Conservation (phyloP, 2,797 vertebrate species). For the Myotis planiceps region DNA sequence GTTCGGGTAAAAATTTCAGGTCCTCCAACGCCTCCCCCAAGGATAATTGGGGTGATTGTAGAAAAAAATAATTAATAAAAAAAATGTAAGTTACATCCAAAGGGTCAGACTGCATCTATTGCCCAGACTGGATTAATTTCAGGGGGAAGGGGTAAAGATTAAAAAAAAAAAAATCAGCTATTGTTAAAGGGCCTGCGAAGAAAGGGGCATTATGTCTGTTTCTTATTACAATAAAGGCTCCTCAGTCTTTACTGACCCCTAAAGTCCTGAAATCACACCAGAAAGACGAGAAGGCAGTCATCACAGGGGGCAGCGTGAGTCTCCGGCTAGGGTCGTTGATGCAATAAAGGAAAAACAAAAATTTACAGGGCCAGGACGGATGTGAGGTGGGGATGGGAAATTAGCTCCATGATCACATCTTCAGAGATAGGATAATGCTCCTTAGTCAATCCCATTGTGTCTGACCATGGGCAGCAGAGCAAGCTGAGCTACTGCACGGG, state of each 20-base stretch:
- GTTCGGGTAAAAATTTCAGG: slow-evolving; percentile 90
- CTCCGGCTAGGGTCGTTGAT: slow-evolving; percentile 88
- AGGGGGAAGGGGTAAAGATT: slow-evolving; percentile 79
- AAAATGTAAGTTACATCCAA: slow-evolving; percentile 88
- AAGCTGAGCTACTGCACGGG: slow-evolving; percentile 65
- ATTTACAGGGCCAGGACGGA: slow-evolving; percentile 78
- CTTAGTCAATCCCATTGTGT: slow-evolving; percentile 74
- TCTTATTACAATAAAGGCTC: slow-evolving; percentile 97
- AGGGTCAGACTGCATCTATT: slow-evolving; percentile 90
- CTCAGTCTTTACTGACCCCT: slow-evolving; percentile 91
- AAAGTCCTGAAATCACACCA: slow-evolving; percentile 92
- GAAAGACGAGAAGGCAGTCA: slow-evolving; percentile 91
- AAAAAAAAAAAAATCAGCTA: slow-evolving; percentile 72
- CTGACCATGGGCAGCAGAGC: slow-evolving; percentile 75
- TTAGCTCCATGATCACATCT: slow-evolving; percentile 78
- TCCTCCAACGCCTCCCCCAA: slow-evolving; percentile 90
- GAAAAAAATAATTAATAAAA: slow-evolving; percentile 86
- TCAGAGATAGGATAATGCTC: slow-evolving; percentile 80
- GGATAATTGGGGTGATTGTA: slow-evolving; percentile 88
- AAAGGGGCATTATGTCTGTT: slow-evolving; percentile 93
- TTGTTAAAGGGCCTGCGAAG: slow-evolving; percentile 80
- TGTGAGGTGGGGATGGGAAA: slow-evolving; percentile 75
- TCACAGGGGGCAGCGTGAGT: slow-evolving; percentile 92
- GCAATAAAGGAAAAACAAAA: slow-evolving; percentile 79
- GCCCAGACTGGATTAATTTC: slow-evolving; percentile 91